Base-by-base conservation (phyloP, 1,140 invertebrate species). In the Orchestia grillus region DNA sequence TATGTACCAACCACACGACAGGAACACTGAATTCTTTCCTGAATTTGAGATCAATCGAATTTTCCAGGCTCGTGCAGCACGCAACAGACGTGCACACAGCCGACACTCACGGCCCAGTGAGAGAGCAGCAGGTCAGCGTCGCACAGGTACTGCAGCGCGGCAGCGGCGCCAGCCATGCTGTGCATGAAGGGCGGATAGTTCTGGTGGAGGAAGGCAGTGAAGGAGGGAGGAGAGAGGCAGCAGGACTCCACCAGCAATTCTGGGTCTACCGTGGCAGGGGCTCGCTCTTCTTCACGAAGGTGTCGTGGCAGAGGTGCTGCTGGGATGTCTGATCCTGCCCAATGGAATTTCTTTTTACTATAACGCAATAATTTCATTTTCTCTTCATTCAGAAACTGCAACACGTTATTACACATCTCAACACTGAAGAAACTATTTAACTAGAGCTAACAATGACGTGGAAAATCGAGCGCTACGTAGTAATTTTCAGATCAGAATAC, bases 201-300 rank as follows among this genome's bases (percentile, higher is more conserved):
- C 44, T 94, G 92, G 92, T 94, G 92, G 36, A 94, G 92, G 44
- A 94, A 94, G 92, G 92, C 92, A 45, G 44, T 28, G 44, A 94
- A 94, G 36, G 92, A 45, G 23, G 92, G 92, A 44, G 92, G 92
- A n/a, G 92, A 44, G 43, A 94, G 44, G 44, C 36, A 94, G 92
- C 92, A 94, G 3, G 92, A 44, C 43, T 94, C 92, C 43, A 94
- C 6, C 92, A 94, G 44, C 36, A 45, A 6, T n/a, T 94, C 92
- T 44, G 92, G 92, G 19, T 94, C 92, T 47, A 44, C 92, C 3
- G 44, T 94, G 92, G 92, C 92, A 94, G 92, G 92, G 43, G 92
- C 92, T 44, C 92, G 92, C 40, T 94, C 92, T 44, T 94, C 92
- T 40, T 40, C 44, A 45, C 92, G 92, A 44, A 94, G 92, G 92